phyloP scores from a whole-genome alignment of 2,113 vertebrate species.

The Prunella himalayana region DNA sequence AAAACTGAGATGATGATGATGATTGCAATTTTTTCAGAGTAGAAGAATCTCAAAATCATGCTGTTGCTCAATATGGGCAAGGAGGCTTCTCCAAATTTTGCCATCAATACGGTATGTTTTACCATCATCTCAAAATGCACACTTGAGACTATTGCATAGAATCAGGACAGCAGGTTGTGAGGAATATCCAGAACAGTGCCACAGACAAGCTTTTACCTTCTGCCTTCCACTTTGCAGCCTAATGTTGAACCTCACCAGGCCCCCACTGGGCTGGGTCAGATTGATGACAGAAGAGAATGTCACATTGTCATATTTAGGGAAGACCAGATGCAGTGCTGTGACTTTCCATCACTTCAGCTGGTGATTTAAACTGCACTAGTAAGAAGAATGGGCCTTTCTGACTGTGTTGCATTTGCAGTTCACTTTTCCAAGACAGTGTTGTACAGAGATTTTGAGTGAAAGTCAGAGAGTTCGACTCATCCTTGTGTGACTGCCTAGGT shows the following conservation, averaged over 20 bases:
- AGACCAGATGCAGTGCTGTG: not conserved
- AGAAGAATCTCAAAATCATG: not conserved
- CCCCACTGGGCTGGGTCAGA: not conserved
- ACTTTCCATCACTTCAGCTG: not conserved
- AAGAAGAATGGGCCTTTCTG: not conserved
- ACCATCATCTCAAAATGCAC: not conserved
- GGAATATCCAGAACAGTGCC: not conserved
- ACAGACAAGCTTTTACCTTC: not conserved
- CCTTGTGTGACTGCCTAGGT: not conserved
- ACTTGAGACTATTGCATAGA: accelerated
- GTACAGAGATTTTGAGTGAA: not conserved
- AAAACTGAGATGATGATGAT: not conserved
- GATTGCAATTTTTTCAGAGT: not conserved
- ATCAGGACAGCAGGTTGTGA: not conserved
- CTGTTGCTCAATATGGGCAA: not conserved
- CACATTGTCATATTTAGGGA: not conserved
- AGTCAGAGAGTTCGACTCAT: not conserved
- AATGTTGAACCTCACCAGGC: not conserved
- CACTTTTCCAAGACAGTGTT: not conserved
- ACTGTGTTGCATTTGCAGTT: not conserved
- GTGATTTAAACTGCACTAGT: not conserved
- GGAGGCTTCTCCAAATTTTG: not conserved
- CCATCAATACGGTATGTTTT: not conserved
- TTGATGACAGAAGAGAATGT: not conserved
- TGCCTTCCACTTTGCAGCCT: not conserved